phyloP scores from a whole-genome alignment of 2,888 invertebrate species.

The Eremobia ochroleuca region DNA sequence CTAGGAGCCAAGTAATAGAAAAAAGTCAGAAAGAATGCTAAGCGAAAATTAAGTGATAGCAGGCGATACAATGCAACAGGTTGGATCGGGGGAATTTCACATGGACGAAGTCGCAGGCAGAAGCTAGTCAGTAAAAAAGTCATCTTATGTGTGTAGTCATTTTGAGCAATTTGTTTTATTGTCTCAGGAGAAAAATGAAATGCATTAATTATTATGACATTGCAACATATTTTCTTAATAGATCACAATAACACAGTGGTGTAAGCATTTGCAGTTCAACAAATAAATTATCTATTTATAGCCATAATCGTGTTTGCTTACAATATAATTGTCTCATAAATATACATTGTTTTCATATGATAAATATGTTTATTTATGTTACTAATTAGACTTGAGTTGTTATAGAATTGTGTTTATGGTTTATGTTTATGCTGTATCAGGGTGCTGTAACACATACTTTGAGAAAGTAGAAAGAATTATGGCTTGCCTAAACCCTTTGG shows the following conservation, averaged over 20 bases:
- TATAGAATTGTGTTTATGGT: neutral
- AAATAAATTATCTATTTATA: conserved; percentile 4
- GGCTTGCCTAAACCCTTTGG: neutral
- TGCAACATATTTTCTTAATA: neutral
- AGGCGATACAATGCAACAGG: too few relatives aligned
- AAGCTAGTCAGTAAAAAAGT: neutral
- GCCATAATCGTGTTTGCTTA: neutral
- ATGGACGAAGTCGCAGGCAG: too few relatives aligned
- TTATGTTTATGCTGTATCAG: neutral
- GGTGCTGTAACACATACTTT: neutral
- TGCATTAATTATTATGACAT: neutral
- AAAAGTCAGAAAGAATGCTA: too few relatives aligned
- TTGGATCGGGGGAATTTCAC: too few relatives aligned
- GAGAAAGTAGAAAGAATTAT: neutral
- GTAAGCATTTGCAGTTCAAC: neutral
- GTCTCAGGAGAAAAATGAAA: neutral
- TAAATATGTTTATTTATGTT: conserved; percentile 5
- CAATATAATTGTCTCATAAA: neutral
- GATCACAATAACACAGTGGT: neutral
- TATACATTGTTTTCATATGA: conserved; percentile 4
- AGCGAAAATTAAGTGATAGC: too few relatives aligned
- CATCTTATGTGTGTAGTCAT: neutral
- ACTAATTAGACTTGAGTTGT: neutral
- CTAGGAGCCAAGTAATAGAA: too few relatives aligned
- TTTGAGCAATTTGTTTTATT: neutral